Percentiles rank a stretch among this genome's conserved stretches.
These are phyloP conservation scores for Chloroceryle inda DNA, from an alignment of 2,797 vertebrate species.

Conservation along the genomic window DNA sequence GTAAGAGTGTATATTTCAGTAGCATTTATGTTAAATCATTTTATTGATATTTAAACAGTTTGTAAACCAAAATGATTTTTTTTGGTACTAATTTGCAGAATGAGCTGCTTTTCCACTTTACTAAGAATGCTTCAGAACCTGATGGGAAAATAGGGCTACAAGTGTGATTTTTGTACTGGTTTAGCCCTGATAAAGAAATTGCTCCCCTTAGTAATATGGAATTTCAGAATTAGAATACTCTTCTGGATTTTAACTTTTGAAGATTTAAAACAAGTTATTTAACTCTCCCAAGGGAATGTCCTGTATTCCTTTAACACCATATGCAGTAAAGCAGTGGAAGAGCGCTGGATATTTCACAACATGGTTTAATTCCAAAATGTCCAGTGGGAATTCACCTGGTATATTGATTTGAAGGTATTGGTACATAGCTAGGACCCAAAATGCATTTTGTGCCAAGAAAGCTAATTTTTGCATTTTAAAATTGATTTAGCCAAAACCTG, in stretches of 20 bases:
- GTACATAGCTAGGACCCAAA: not conserved
- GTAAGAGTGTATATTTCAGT: not conserved
- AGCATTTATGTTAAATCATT: not conserved
- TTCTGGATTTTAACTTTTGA: not conserved
- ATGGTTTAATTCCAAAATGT: constrained; percentile 3
- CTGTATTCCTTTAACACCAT: not conserved
- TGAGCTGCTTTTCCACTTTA: not conserved
- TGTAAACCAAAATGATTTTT: not conserved
- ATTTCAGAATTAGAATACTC: not conserved
- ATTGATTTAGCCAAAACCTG: constrained; percentile 69
- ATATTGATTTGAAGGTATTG: not conserved
- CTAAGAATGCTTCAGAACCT: not conserved
- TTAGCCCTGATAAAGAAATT: not conserved
- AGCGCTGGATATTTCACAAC: not conserved
- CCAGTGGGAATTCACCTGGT: not conserved
- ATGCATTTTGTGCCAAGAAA: constrained; percentile 39
- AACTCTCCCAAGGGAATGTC: not conserved
- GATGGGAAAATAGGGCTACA: not conserved
- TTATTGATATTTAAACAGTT: not conserved
- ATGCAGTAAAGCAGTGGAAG: not conserved
- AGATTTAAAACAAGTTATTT: not conserved
- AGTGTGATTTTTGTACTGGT: not conserved
- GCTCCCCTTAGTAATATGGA: not conserved
- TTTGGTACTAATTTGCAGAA: not conserved
- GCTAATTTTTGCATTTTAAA: constrained; percentile 67